These are phyloP conservation scores for Atrina japonica DNA, from an alignment of 2,888 invertebrate genomes.

Conservation along the genomic window DNA sequence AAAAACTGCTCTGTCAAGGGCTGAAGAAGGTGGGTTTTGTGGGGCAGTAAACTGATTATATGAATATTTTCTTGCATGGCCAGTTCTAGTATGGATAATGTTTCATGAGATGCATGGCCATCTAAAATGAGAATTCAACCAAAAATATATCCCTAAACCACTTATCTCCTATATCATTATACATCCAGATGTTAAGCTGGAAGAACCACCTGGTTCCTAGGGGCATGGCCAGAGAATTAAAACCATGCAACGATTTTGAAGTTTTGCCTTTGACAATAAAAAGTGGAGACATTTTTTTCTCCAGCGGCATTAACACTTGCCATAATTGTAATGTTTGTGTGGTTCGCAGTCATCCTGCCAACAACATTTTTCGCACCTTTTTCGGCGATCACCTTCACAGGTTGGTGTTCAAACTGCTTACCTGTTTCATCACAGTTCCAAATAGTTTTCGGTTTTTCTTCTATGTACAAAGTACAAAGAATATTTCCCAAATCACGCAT, in stretches of 20 bases:
- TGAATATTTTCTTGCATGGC: constrained; percentile 46
- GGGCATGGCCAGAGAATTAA: constrained; percentile 45
- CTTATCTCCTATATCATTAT: constrained; percentile 49
- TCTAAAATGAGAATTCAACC: constrained; percentile 55
- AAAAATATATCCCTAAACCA: constrained; percentile 58
- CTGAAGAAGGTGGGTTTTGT: constrained; percentile 48
- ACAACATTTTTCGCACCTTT: constrained; percentile 23
- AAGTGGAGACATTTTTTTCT: constrained; percentile 45
- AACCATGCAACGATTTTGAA: constrained; percentile 38
- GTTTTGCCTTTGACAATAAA: constrained; percentile 57
- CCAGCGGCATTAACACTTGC: constrained; percentile 30
- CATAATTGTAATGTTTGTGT: constrained; percentile 9
- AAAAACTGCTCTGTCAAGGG: constrained; percentile 48
- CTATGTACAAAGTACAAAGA: background rate
- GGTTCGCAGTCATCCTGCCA: constrained; percentile 20
- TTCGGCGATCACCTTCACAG: constrained; percentile 18
- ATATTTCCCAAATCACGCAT: constrained; percentile 4
- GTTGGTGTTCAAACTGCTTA: constrained; percentile 31
- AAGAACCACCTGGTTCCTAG: constrained; percentile 44
- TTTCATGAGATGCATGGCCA: constrained; percentile 55
- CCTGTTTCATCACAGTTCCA: constrained; percentile 43
- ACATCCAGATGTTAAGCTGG: constrained; percentile 60
- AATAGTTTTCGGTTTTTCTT: background rate
- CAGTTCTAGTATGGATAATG: constrained; percentile 45
- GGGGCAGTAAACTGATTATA: constrained; percentile 46